Conservation (phyloP, 2,113 vertebrate species). For the Recurvirostra avosetta region DNA sequence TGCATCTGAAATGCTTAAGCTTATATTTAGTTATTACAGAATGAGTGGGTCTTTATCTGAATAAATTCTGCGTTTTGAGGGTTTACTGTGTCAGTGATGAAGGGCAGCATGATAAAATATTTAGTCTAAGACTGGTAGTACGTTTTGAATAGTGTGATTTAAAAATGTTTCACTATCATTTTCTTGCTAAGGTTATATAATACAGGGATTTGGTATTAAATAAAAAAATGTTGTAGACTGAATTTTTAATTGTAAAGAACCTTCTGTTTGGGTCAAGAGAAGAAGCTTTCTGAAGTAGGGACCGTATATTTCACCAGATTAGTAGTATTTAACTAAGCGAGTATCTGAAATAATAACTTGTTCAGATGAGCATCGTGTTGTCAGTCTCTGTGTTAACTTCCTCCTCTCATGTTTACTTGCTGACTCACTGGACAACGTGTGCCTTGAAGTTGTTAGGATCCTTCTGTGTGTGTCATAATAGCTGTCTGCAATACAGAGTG, state of each 20-base stretch:
- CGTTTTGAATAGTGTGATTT: neutral
- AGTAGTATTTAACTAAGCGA: neutral
- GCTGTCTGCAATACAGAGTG: neutral
- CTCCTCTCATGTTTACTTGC: neutral
- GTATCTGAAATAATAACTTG: neutral
- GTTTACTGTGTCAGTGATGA: neutral
- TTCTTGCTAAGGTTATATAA: neutral
- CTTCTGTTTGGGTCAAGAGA: no score
- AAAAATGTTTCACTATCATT: rapidly evolving
- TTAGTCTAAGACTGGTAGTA: neutral
- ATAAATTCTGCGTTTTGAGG: neutral
- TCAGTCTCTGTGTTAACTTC: neutral
- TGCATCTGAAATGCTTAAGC: neutral
- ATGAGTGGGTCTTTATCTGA: neutral
- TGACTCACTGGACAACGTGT: constrained; percentile 3
- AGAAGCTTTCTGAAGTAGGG: neutral
- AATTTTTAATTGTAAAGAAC: neutral
- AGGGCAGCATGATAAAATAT: neutral
- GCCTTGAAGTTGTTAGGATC: neutral
- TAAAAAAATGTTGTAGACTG: rapidly evolving
- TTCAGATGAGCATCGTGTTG: neutral
- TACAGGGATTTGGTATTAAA: neutral
- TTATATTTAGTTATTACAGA: neutral
- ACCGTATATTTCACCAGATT: neutral
- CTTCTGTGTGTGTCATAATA: neutral